Evolutionary conservation across 2,797 vertebrate genomes (phyloP).

Genomic region (Poecilia velifera): DNA sequence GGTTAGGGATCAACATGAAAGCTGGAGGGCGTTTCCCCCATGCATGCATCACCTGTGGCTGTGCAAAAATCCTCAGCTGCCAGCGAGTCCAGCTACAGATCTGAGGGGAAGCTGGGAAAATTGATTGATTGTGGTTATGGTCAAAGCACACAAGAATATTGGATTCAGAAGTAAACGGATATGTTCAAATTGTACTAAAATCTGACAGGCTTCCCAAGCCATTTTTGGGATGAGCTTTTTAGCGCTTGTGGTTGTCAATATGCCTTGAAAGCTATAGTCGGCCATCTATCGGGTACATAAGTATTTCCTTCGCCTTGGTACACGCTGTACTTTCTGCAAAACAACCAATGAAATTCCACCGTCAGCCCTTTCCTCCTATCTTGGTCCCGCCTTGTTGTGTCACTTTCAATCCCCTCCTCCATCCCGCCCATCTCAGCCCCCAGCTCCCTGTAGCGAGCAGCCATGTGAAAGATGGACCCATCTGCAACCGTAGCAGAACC

Average conservation of each 20-base stretch:
- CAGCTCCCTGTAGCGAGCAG: slow-evolving; percentile 4
- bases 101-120: background rate
- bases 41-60: background rate
- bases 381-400: slow-evolving; percentile 28
- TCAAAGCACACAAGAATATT: background rate
- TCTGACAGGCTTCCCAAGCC: background rate
- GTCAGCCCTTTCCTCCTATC: slow-evolving; percentile 2
- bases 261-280: background rate
- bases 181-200: background rate
- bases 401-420: background rate
- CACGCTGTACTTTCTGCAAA: slow-evolving; percentile 40
- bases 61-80: slow-evolving; percentile 27
- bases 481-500: slow-evolving; percentile 1
- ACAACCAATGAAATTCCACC: slow-evolving; percentile 59
- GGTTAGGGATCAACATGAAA: background rate
- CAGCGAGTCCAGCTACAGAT: background rate
- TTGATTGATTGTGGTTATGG: background rate
- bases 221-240: background rate
- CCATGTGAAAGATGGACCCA: background rate
- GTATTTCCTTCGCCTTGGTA: slow-evolving; percentile 33
- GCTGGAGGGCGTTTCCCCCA: slow-evolving; percentile 4
- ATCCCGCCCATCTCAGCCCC: background rate
- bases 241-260: background rate
- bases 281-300: background rate
- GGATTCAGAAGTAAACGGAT: background rate